Evolutionary conservation across 2,888 invertebrate species (phyloP).

Genomic region (Drosophila nr. perissopoda): DNA sequence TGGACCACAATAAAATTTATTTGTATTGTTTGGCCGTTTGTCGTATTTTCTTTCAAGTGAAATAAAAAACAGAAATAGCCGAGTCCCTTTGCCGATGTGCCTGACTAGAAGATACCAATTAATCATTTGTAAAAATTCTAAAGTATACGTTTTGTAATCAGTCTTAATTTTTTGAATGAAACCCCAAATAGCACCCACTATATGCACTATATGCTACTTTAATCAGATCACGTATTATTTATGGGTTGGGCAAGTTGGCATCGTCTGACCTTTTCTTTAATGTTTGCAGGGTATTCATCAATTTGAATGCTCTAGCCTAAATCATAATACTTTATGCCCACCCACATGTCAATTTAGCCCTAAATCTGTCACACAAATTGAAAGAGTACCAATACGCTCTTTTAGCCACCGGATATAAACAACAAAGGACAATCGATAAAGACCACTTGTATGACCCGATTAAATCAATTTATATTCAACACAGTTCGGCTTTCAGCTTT

Average conservation of each 20-base stretch:
- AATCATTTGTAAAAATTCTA: background rate
- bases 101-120: background rate
- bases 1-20: slow-evolving; percentile 64
- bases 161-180: background rate
- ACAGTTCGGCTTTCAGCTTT: slow-evolving; percentile 15
- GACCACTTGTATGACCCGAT: background rate
- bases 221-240: background rate
- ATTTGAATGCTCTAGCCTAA: background rate
- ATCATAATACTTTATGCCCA: background rate
- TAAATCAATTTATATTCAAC: slow-evolving; percentile 7
- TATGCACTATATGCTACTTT: background rate
- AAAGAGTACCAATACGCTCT: background rate
- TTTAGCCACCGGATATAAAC: background rate
- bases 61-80: background rate
- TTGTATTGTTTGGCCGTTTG: slow-evolving; percentile 47
- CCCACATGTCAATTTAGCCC: background rate
- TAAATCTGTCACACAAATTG: background rate
- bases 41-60: slow-evolving; percentile 9
- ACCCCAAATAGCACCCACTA: background rate
- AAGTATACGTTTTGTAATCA: background rate
- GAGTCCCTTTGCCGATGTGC: background rate
- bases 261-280: background rate
- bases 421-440: slow-evolving; percentile 3
- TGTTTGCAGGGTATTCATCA: background rate
- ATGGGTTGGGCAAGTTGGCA: background rate